A percentile compares a stretch with the other conserved stretches of the same genome.
Evolutionary conservation across 2,797 vertebrate genomes (phyloP).

Genomic region (Rhinella marina): DNA sequence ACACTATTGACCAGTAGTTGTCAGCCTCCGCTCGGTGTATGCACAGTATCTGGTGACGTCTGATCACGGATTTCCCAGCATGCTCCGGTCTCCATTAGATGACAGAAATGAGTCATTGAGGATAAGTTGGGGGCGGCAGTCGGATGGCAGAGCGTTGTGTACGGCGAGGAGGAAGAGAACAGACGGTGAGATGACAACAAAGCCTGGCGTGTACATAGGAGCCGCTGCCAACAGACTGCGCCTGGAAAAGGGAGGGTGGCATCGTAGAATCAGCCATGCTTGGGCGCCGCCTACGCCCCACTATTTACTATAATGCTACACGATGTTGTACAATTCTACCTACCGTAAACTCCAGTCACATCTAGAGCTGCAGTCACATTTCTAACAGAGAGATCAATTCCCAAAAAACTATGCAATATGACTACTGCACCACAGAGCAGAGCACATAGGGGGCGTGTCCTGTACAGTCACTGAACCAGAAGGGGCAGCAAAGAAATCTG

Average conservation of each 20-base stretch:
- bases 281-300: too few species aligned
- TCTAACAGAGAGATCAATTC: too few species aligned
- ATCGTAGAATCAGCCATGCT: not conserved
- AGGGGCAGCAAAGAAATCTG: too few species aligned
- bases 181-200: slow-evolving; percentile 25
- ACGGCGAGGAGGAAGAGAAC: not conserved
- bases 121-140: slow-evolving; percentile 13
- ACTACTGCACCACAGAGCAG: too few species aligned
- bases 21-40: not conserved
- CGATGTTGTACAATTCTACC: too few species aligned
- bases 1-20: too few species aligned
- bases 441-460: too few species aligned
- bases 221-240: slow-evolving; percentile 5
- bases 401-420: too few species aligned
- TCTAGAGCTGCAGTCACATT: too few species aligned
- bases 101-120: slow-evolving; percentile 44
- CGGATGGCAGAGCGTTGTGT: not conserved
- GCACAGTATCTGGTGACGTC: not conserved
- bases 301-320: too few species aligned
- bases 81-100: not conserved
- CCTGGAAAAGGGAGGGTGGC: not conserved
- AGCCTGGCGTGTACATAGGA: not conserved
- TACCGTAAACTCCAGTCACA: too few species aligned
- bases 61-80: not conserved
- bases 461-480: too few species aligned